Percentiles rank a stretch among this genome's conserved stretches.
Evolutionary conservation across 2,113 vertebrate genomes (phyloP).

Genomic region (Perccottus glenii): DNA sequence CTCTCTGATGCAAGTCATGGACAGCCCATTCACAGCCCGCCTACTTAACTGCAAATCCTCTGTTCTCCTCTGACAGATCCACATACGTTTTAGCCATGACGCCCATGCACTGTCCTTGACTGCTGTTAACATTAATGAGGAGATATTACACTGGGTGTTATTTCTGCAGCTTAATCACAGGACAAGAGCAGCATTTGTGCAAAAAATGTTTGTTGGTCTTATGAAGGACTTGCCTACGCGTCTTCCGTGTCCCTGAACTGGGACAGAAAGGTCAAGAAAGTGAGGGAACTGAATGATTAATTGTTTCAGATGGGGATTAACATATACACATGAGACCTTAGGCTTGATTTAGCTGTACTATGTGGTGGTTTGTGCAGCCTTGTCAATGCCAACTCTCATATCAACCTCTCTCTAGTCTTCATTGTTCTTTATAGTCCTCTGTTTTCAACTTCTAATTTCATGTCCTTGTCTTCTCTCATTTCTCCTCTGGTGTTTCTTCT

Average conservation of each 20-base stretch:
- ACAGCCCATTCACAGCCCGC: slow-evolving; percentile 45
- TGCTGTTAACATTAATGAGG: slow-evolving; percentile 67
- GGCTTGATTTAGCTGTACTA: slow-evolving; percentile 24
- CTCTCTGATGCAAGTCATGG: slow-evolving; percentile 59
- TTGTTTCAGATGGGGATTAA: slow-evolving; percentile 52
- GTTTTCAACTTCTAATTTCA: slow-evolving; percentile 35
- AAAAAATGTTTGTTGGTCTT: slow-evolving; percentile 43
- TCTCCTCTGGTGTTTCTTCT: slow-evolving; percentile 45
- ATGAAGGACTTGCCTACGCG: slow-evolving; percentile 44
- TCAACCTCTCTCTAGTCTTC: slow-evolving; percentile 43
- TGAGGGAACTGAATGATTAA: slow-evolving; percentile 52
- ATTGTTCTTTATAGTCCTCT: slow-evolving; percentile 35
- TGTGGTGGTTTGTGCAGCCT: slow-evolving; percentile 65
- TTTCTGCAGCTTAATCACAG: slow-evolving; percentile 57
- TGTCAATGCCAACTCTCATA: slow-evolving; percentile 56
- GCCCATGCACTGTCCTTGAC: slow-evolving; percentile 68
- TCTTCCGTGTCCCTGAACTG: slow-evolving; percentile 49
- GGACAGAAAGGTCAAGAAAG: slow-evolving; percentile 56
- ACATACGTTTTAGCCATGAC: slow-evolving; percentile 50
- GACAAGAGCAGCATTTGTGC: slow-evolving; percentile 25
- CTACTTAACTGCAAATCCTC: slow-evolving; percentile 60
- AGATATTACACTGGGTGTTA: slow-evolving; percentile 48
- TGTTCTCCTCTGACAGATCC: slow-evolving; percentile 42
- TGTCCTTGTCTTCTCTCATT: slow-evolving; percentile 47
- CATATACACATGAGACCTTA: slow-evolving; percentile 26